Percentiles rank a stretch among this genome's conserved stretches.
Evolutionary conservation across 2,113 vertebrate genomes (phyloP).

Genomic region (Varanus salvator): DNA sequence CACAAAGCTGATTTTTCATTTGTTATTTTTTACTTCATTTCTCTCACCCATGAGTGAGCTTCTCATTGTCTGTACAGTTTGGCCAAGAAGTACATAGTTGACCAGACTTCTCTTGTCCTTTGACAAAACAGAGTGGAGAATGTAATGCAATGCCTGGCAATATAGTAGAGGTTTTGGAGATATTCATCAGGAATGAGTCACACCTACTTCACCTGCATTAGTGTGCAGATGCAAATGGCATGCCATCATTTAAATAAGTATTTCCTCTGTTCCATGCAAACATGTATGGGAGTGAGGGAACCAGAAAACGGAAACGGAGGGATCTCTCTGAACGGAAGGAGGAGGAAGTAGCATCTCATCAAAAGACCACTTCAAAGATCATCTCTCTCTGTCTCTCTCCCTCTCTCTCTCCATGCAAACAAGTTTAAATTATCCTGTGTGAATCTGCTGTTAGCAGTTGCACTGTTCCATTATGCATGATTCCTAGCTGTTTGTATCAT

Average conservation of each 20-base stretch:
- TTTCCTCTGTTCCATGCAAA: conserved; percentile 68
- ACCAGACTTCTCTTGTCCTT: neutral
- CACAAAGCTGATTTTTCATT: neutral
- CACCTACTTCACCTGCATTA: conserved; percentile 38
- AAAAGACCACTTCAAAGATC: conserved; percentile 82
- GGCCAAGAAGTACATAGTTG: neutral
- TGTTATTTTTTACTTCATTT: neutral
- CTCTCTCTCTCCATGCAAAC: conserved; percentile 80
- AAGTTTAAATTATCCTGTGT: conserved; percentile 82
- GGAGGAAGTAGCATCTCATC: conserved; percentile 84
- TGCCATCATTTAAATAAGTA: conserved; percentile 77
- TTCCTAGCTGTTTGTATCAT: conserved; percentile 72
- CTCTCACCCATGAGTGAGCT: neutral
- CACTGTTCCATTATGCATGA: conserved; percentile 85
- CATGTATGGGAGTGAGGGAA: conserved; percentile 55
- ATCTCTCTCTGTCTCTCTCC: conserved; percentile 53
- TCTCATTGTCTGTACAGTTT: neutral
- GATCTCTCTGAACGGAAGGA: conserved; percentile 76
- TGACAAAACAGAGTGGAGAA: neutral
- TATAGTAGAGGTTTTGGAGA: neutral
- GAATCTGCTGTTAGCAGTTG: conserved; percentile 81
- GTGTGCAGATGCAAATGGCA: conserved; percentile 67
- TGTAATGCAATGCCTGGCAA: neutral
- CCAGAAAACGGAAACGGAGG: conserved; percentile 55
- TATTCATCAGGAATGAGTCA: neutral